phyloP scores from a whole-genome alignment of 2,797 vertebrate species.

The Leuciscus waleckii region DNA sequence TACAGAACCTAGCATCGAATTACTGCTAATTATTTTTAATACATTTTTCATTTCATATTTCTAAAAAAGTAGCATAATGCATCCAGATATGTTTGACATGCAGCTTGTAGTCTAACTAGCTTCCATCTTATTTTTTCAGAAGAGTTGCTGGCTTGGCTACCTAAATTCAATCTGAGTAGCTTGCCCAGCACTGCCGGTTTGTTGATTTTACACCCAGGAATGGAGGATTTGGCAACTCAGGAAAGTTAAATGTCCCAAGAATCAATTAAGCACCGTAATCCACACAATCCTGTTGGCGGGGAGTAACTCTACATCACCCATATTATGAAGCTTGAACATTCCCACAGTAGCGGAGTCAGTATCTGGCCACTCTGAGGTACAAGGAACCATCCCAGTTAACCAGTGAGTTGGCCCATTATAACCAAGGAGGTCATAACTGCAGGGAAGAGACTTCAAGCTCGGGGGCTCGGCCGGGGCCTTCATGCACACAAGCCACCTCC shows the following conservation, averaged over 20 bases:
- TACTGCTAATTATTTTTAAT: not conserved
- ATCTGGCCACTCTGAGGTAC: slow-evolving; percentile 5
- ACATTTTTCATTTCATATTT: no score
- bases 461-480: slow-evolving; percentile 21
- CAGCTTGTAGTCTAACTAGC: not conserved
- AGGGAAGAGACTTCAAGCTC: slow-evolving; percentile 28
- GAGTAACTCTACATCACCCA: slow-evolving; percentile 8
- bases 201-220: slow-evolving; percentile 27
- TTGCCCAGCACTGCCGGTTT: not conserved
- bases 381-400: slow-evolving; percentile 1
- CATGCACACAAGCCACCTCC: slow-evolving; percentile 38
- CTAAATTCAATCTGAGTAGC: not conserved
- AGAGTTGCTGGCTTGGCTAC: not conserved
- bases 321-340: slow-evolving; percentile 12
- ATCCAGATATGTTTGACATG: not conserved
- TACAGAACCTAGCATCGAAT: not conserved
- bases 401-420: slow-evolving; percentile 23
- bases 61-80: not conserved
- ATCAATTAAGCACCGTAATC: slow-evolving; percentile 45
- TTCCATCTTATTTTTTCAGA: not conserved
- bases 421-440: slow-evolving; percentile 25
- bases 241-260: slow-evolving; percentile 27
- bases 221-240: slow-evolving; percentile 18
- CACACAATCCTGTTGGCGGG: slow-evolving; percentile 24
- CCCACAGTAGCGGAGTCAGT: slow-evolving; percentile 6